Conservation (phyloP, 1,140 invertebrate genomes). For the Frieseomelitta varia region DNA sequence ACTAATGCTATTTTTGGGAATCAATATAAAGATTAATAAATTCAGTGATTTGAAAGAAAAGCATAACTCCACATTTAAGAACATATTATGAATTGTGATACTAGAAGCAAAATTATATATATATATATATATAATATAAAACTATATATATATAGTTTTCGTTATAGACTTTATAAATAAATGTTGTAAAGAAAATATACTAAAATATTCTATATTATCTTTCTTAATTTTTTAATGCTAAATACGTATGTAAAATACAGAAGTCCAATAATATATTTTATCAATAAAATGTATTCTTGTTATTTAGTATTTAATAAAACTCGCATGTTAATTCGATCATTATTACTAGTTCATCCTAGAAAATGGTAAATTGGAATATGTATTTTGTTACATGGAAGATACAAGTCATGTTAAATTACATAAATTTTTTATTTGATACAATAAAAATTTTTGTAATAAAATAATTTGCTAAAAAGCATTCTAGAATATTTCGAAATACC, state of each 20-base stretch:
- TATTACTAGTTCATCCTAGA: not conserved
- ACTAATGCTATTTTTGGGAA: not conserved
- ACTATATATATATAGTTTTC: conserved; percentile 20
- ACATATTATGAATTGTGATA: conserved; percentile 22
- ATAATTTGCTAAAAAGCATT: conserved; percentile 38
- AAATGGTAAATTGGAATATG: not conserved
- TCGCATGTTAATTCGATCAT: not conserved
- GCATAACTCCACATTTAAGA: not conserved
- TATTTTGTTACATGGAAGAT: not conserved
- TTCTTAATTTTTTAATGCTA: not conserved
- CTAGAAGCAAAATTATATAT: not conserved
- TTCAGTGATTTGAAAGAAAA: not conserved
- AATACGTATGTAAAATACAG: not conserved
- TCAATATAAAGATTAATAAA: not conserved
- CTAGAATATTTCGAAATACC: conserved; percentile 15
- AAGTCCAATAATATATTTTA: conserved; percentile 11
- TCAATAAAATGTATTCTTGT: conserved; percentile 29
- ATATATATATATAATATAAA: not conserved
- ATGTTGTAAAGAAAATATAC: conserved; percentile 4
- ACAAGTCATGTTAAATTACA: conserved; percentile 15
- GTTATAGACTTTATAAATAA: not conserved
- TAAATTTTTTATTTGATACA: conserved; percentile 24
- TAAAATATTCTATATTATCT: not conserved
- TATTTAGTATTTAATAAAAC: conserved; percentile 45
- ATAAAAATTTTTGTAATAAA: conserved; percentile 48